Conservation (phyloP, 2,888 invertebrate genomes). For the Nomada hirtipes region DNA sequence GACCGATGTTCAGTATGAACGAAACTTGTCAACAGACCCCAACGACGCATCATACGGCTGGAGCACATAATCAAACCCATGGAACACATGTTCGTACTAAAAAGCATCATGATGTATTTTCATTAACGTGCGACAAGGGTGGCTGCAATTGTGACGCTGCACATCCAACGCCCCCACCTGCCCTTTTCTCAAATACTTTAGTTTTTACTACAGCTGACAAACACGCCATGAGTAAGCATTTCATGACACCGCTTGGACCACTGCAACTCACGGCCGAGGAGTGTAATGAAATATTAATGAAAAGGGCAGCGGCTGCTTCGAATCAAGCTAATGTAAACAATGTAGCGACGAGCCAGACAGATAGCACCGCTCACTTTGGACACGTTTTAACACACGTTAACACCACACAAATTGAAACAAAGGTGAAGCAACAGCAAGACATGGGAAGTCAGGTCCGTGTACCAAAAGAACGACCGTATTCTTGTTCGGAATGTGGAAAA, state of each 20-base stretch:
- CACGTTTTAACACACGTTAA: slow-evolving; percentile 82
- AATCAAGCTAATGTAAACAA: slow-evolving; percentile 80
- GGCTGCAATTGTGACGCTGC: slow-evolving; percentile 83
- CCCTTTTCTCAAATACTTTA: slow-evolving; percentile 82
- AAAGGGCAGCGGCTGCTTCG: slow-evolving; percentile 89
- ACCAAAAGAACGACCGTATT: slow-evolving; percentile 91
- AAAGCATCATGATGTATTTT: slow-evolving; percentile 82
- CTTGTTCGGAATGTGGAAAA: slow-evolving; percentile 93
- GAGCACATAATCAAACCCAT: slow-evolving; percentile 85
- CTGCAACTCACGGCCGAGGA: slow-evolving; percentile 91
- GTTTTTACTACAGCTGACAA: slow-evolving; percentile 83
- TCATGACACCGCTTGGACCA: slow-evolving; percentile 90
- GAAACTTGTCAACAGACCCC: slow-evolving; percentile 82
- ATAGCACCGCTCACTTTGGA: slow-evolving; percentile 80
- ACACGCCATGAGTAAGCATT: slow-evolving; percentile 86
- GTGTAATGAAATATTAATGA: slow-evolving; percentile 92
- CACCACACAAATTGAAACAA: slow-evolving; percentile 85
- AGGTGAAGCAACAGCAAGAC: slow-evolving; percentile 87
- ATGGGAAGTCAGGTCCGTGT: slow-evolving; percentile 86
- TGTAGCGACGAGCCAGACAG: slow-evolving; percentile 80
- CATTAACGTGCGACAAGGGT: slow-evolving; percentile 82
- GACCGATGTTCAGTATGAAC: slow-evolving; percentile 82
- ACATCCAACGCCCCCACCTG: slow-evolving; percentile 80
- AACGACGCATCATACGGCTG: slow-evolving; percentile 77
- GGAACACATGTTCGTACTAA: slow-evolving; percentile 83